Conservation (phyloP, 2,113 vertebrate species). For the Strix uralensis region DNA sequence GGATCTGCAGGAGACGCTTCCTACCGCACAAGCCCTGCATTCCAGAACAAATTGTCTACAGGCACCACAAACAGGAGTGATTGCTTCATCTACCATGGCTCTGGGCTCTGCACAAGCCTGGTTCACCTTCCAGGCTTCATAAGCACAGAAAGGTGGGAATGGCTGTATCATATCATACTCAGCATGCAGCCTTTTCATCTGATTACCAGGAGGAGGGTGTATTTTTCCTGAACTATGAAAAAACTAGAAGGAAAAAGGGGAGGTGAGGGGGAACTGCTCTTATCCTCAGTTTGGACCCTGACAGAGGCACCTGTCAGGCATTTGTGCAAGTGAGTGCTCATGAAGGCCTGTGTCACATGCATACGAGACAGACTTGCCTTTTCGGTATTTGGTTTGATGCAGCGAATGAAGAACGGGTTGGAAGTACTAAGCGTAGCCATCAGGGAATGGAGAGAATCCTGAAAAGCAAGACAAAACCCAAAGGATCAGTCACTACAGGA, state of each 20-base stretch:
- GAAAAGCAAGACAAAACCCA: slow-evolving; percentile 22
- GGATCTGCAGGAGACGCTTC: not conserved
- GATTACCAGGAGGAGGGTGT: not conserved
- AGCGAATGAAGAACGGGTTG: slow-evolving; percentile 93
- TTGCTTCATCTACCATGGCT: not conserved
- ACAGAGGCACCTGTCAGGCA: not conserved
- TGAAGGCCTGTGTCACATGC: not conserved
- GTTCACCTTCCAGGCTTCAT: not conserved
- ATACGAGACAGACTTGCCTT: slow-evolving; percentile 75
- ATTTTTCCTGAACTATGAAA: not conserved
- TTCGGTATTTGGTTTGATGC: slow-evolving; percentile 92
- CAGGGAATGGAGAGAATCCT: slow-evolving; percentile 91
- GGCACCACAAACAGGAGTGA: not conserved
- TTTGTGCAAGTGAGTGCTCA: not conserved
- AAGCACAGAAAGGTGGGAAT: not conserved
- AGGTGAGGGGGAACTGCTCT: not conserved
- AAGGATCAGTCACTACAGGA: not conserved
- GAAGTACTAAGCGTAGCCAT: slow-evolving; percentile 90
- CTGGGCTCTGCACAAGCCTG: not conserved
- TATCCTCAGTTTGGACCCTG: not conserved
- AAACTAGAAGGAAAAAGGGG: not conserved
- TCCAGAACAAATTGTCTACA: not conserved
- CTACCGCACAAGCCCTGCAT: not conserved
- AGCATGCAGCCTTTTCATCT: not conserved
- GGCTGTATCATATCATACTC: not conserved